A percentile compares a stretch with the other conserved stretches of the same genome.
Evolutionary conservation across 2,113 vertebrate genomes (phyloP).

Genomic region (Rallus limicola): DNA sequence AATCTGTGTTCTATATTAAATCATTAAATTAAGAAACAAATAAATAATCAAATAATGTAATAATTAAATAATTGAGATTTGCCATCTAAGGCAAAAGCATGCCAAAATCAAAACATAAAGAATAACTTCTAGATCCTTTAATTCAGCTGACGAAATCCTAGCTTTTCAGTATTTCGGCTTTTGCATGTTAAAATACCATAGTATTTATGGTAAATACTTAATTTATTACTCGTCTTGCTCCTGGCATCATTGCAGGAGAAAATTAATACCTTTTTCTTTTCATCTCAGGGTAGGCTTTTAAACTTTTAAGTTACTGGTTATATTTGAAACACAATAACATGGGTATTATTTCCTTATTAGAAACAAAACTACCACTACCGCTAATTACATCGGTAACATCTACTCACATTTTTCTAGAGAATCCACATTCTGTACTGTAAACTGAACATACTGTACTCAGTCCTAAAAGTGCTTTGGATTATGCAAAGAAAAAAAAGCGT

Average conservation of each 20-base stretch:
- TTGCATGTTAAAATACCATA: neutral
- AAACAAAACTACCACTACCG: neutral
- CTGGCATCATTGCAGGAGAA: neutral
- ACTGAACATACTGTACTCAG: rapidly evolving
- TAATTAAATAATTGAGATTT: neutral
- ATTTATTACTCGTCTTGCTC: neutral
- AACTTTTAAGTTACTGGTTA: neutral
- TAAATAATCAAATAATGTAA: neutral
- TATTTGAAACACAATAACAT: neutral
- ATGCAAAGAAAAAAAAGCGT: neutral
- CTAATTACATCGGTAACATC: neutral
- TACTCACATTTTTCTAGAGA: neutral
- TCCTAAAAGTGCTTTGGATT: neutral
- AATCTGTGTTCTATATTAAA: neutral
- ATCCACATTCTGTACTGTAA: neutral
- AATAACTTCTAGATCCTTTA: neutral
- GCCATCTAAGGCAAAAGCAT: neutral
- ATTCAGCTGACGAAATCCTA: neutral
- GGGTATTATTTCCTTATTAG: neutral
- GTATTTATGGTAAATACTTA: neutral
- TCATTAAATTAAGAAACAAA: neutral
- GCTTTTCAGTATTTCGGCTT: neutral
- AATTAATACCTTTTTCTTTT: neutral
- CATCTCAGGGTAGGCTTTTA: neutral
- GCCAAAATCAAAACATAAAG: neutral